Conservation (phyloP, 2,888 invertebrate genomes). For the Drosophila histrio region DNA sequence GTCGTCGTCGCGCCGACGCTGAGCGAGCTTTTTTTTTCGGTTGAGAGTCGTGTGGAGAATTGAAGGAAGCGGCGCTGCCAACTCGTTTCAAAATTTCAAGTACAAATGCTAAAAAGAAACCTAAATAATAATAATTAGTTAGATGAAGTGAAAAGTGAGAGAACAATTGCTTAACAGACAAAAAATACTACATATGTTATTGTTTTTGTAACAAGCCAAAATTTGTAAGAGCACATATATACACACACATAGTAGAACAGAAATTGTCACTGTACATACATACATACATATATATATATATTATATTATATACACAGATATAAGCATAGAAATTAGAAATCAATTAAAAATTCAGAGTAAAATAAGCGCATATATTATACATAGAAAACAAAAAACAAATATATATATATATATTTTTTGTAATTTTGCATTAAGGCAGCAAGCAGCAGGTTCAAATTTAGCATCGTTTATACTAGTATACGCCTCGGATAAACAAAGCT, state of each 20-base stretch:
- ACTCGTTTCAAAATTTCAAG: conserved; percentile 55
- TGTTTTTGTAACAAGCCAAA: conserved; percentile 22
- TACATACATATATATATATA: conserved; percentile 6
- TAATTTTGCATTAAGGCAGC: conserved; percentile 25
- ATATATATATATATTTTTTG: conserved; percentile 22
- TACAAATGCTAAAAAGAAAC: conserved; percentile 46
- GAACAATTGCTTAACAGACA: conserved; percentile 12
- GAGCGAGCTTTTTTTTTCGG: not conserved
- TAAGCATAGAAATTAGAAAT: conserved; percentile 22
- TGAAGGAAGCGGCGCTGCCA: conserved; percentile 40
- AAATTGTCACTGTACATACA: conserved; percentile 29
- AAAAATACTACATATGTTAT: conserved; percentile 7
- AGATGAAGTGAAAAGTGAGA: conserved; percentile 14
- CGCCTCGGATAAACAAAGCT: conserved; percentile 39
- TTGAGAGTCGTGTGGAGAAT: not conserved
- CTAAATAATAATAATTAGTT: conserved; percentile 32
- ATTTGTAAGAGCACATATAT: conserved; percentile 21
- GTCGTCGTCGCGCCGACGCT: conserved; percentile 38
- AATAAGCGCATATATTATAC: conserved; percentile 6
- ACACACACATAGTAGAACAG: not conserved
- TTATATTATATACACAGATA: conserved; percentile 12
- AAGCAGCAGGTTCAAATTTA: conserved; percentile 9
- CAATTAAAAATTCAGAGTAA: conserved; percentile 15
- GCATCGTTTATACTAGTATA: conserved; percentile 2
- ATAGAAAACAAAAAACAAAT: not conserved